Percentiles rank a stretch among this genome's conserved stretches.
Conservation (phyloP, 1,140 invertebrate species). For the Pseudomyrmex gracilis region DNA sequence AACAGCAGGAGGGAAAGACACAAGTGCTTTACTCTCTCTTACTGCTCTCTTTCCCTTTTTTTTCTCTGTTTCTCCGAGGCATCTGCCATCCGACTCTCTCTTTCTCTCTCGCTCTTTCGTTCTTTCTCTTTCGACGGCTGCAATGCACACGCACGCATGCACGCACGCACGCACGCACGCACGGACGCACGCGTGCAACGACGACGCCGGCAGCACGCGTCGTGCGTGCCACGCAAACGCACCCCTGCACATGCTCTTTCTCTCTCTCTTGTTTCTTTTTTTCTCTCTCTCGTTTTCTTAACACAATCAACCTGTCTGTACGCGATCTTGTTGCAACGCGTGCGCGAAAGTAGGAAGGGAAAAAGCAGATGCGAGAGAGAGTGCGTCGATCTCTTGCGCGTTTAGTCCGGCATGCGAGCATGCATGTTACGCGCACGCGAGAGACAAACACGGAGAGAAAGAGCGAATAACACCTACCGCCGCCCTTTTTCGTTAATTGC, state of each 20-base stretch:
- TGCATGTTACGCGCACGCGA: slow-evolving; percentile 30
- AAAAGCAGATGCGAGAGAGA: slow-evolving; percentile 57
- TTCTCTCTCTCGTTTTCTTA: slow-evolving; percentile 36
- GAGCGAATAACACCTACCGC: background rate
- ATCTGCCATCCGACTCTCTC: slow-evolving; percentile 49
- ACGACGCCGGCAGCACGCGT: slow-evolving; percentile 59
- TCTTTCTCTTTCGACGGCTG: slow-evolving; percentile 47
- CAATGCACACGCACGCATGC: slow-evolving; percentile 30
- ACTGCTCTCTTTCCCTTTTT: slow-evolving; percentile 15
- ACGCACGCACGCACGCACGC: slow-evolving; percentile 31
- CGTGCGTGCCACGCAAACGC: slow-evolving; percentile 45
- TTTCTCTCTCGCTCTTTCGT: background rate
- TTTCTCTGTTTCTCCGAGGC: slow-evolving; percentile 37
- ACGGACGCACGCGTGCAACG: slow-evolving; percentile 49
- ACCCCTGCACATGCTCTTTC: slow-evolving; percentile 22
- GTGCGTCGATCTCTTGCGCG: slow-evolving; percentile 19
- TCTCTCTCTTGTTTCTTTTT: background rate
- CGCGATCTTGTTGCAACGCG: slow-evolving; percentile 39
- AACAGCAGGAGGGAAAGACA: slow-evolving; percentile 72
- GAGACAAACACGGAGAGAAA: slow-evolving; percentile 5
- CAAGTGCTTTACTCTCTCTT: slow-evolving; percentile 69
- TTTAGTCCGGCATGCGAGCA: slow-evolving; percentile 13
- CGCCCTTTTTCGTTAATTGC: slow-evolving; percentile 57
- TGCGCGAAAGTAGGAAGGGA: slow-evolving; percentile 61
- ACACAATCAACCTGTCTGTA: slow-evolving; percentile 62